Percentiles rank a stretch among this genome's conserved stretches.
Conservation (phyloP, 2,113 vertebrate genomes). For the Pavo muticus region DNA sequence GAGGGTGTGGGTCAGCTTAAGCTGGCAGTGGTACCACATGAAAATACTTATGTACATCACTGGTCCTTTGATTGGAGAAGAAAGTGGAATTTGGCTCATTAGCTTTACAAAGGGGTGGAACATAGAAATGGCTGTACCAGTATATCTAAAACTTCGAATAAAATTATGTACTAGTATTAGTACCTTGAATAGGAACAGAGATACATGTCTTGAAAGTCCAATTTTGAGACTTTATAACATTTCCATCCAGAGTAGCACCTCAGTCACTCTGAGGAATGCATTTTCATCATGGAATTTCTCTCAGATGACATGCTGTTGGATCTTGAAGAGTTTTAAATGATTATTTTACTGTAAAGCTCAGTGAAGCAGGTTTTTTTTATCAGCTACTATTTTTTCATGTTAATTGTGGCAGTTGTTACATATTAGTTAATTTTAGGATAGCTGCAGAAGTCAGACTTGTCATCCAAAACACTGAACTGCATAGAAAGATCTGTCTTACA, state of each 20-base stretch:
- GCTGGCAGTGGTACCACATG: fast-evolving
- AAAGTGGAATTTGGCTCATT: neutral
- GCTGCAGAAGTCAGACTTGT: neutral
- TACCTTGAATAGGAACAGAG: neutral
- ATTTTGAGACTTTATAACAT: neutral
- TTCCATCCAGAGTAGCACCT: neutral
- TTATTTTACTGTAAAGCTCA: neutral
- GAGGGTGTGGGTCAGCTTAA: fast-evolving
- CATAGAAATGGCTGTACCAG: fast-evolving
- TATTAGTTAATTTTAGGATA: neutral
- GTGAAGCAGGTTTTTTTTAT: neutral
- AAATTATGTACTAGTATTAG: neutral
- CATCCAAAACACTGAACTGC: neutral
- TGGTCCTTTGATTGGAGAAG: neutral
- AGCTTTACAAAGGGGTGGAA: neutral
- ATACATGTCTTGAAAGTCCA: neutral
- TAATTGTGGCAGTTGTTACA: neutral
- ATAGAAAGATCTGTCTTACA: neutral
- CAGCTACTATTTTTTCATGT: neutral
- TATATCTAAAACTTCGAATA: neutral
- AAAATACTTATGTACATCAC: fast-evolving
- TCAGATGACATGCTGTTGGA: neutral
- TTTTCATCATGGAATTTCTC: neutral
- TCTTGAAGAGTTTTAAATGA: neutral
- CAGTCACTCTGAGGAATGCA: neutral